phyloP scores from a whole-genome alignment of 2,113 vertebrate species.

The Leucoraja erinaceus region DNA sequence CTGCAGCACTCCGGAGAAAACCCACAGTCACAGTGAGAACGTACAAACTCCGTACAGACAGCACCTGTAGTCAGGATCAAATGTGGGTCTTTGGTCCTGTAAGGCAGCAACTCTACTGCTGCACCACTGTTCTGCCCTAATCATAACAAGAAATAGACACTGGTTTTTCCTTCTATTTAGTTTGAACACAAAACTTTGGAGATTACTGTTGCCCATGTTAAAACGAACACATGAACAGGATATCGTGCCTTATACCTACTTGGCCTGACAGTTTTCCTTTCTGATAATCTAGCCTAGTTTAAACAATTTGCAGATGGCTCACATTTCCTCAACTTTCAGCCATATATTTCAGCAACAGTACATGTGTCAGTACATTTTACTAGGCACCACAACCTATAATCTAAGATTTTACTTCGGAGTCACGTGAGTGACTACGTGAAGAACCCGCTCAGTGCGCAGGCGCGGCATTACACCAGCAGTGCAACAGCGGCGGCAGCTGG shows the following conservation, averaged over 20 bases:
- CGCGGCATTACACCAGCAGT: too few species aligned
- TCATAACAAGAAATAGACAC: neutral
- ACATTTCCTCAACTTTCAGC: neutral
- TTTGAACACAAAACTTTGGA: neutral
- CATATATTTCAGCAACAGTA: neutral
- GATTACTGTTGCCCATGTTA: neutral
- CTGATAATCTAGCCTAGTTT: neutral
- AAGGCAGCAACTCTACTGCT: too few species aligned
- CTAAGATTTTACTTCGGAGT: too few species aligned
- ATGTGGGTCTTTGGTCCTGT: too few species aligned
- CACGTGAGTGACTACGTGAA: too few species aligned
- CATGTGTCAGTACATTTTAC: neutral
- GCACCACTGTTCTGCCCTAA: too few species aligned
- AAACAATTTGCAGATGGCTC: neutral
- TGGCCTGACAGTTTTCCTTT: neutral
- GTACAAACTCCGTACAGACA: too few species aligned
- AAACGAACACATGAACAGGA: neutral
- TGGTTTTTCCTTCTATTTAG: neutral
- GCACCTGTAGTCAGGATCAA: too few species aligned
- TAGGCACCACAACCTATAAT: neutral
- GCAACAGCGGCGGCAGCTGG: too few species aligned
- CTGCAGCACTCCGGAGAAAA: too few species aligned
- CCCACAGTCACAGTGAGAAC: too few species aligned
- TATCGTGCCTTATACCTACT: neutral
- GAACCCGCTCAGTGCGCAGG: too few species aligned